Evolutionary conservation across 2,797 vertebrate genomes (phyloP), one percentile per base, ranked within the genome.

Genomic region (Melanotaenia parkinsoni): DNA sequence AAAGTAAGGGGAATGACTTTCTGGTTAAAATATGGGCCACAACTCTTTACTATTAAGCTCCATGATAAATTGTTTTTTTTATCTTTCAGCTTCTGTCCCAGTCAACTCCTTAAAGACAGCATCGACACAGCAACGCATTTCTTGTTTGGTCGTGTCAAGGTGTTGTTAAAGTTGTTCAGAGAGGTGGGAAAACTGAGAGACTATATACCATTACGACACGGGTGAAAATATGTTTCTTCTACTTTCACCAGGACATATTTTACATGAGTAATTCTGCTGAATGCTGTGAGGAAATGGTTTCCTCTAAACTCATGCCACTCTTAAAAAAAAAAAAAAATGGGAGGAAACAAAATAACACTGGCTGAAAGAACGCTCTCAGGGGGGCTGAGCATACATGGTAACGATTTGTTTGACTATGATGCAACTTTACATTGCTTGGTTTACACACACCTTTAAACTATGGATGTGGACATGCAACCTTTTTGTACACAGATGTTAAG

Each of bases 161-260:
- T 77, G 56, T 47, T 53, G 64, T 68, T 72, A 45, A 79, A 74
- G 63, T 72, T 74, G 62, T 77, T 83, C 62, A 67, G 76, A 54
- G 77, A 79, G 78, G 78, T 77, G 78, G 58, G 81, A 78, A 80
- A 76, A 83, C 24, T 67, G 61, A 53, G 80, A 53, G 53, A 58
- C 56, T 51, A 37, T 63, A 71, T 28, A 71, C 51, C 69, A 70
- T 81, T 83, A 70, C 70, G 71, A 56, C 77, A 86, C 57, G 72
- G 80, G 85, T 81, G 76, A 76, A 79, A 84, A 76, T 83, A 82
- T 81, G 77, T 69, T 60, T 59, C 77, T 68, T 64, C 59, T 67
- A 79, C 67, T 77, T 86, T 86, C 82, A 86, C 74, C 72, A 53
- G 66, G 76, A 85, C 58, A 70, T 59, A 82, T 85, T 79, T 76